Conservation (phyloP, 30 jellyfish, hydroid and myxozoan genomes). For the Hydra vulgaris region DNA sequence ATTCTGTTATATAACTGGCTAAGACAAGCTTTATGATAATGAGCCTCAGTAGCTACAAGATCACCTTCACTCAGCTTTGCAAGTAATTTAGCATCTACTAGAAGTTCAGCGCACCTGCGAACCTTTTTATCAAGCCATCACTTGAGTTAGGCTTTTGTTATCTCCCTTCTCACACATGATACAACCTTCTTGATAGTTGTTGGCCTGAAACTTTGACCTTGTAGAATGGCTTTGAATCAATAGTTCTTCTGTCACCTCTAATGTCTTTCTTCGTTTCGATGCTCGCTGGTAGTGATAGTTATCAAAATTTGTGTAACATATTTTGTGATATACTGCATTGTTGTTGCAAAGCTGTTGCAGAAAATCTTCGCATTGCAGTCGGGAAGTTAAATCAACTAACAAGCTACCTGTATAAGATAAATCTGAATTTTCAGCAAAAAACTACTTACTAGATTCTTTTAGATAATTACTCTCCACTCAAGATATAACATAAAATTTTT, state of each 20-base stretch:
- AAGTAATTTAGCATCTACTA: slow-evolving; percentile 1
- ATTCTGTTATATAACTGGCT: neutral
- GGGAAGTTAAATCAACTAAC: neutral
- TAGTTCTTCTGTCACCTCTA: neutral
- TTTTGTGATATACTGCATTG: neutral
- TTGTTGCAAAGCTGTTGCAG: slow-evolving; percentile 2
- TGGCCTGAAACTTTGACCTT: too few species aligned
- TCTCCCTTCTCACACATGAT: neutral
- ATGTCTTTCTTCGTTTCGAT: slow-evolving; percentile 1
- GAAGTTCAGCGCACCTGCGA: slow-evolving; percentile 4
- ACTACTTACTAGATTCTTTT: too few species aligned
- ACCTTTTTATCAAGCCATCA: slow-evolving; percentile 1
- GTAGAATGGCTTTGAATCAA: neutral
- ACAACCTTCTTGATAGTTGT: slow-evolving; percentile 4
- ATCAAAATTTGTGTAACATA: neutral
- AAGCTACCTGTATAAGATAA: neutral
- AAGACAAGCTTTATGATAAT: neutral
- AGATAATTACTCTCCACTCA: too few species aligned
- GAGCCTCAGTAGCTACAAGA: slow-evolving; percentile 9
- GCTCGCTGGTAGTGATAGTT: slow-evolving; percentile 6
- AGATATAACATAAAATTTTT: too few species aligned
- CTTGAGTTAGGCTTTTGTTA: slow-evolving; percentile 3
- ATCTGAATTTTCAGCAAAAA: too few species aligned
- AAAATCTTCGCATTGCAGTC: slow-evolving; percentile 3
- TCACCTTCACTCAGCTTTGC: too few species aligned